Evolutionary conservation across 2,888 invertebrate genomes (phyloP).

Genomic region (Drosophila leonis): DNA sequence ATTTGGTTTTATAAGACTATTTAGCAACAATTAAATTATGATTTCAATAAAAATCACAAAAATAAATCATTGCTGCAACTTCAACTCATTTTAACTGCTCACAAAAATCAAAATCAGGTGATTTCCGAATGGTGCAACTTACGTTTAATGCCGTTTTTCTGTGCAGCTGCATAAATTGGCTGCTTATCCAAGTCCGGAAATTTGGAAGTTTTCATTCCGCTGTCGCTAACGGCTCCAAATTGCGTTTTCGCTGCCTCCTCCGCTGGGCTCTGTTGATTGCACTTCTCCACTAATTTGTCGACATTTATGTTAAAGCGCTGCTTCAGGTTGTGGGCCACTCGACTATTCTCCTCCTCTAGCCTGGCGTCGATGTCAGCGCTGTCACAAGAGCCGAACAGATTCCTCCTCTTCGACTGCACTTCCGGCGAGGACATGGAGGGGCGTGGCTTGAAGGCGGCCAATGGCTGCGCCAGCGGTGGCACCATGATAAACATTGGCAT

Average conservation of each 20-base stretch:
- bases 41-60: not conserved
- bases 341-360: not conserved
- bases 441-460: not conserved
- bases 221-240: not conserved
- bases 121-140: slow-evolving; percentile 14
- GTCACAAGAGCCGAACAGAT: slow-evolving; percentile 34
- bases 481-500: slow-evolving; percentile 17
- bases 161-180: not conserved
- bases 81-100: not conserved
- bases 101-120: slow-evolving; percentile 38
- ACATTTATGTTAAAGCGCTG: slow-evolving; percentile 17
- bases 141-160: slow-evolving; percentile 40
- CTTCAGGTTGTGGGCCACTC: not conserved
- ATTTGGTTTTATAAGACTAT: not conserved
- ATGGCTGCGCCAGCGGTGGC: slow-evolving; percentile 9
- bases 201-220: slow-evolving; percentile 3
- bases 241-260: not conserved
- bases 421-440: slow-evolving; percentile 2
- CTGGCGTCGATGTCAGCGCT: slow-evolving; percentile 16
- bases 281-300: slow-evolving; percentile 1
- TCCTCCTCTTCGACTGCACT: slow-evolving; percentile 10
- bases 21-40: not conserved
- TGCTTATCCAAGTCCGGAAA: not conserved
- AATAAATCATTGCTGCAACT: not conserved
- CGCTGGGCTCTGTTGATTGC: slow-evolving; percentile 34